Evolutionary conservation across 2,113 vertebrate genomes (phyloP).

Genomic region (Chaetodon trifascialis): DNA sequence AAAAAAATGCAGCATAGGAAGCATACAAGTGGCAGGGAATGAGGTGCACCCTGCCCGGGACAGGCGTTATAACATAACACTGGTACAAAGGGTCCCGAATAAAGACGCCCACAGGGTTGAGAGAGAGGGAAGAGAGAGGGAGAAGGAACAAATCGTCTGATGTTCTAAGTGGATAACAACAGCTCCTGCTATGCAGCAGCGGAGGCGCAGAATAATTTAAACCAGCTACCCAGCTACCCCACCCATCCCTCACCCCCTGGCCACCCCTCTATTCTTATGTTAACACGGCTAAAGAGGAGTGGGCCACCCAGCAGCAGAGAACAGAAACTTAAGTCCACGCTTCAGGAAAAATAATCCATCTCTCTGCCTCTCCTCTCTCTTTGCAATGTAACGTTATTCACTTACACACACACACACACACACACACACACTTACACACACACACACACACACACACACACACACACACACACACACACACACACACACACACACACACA

Average conservation of each 20-base stretch:
- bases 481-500: conserved; percentile 43
- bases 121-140: conserved; percentile 62
- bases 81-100: conserved; percentile 60
- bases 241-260: conserved; percentile 45
- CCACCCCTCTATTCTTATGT: conserved; percentile 85
- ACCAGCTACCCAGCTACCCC: conserved; percentile 74
- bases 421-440: conserved; percentile 43
- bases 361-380: conserved; percentile 57
- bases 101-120: conserved; percentile 67
- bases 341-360: conserved; percentile 84
- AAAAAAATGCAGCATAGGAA: not conserved
- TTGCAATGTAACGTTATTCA: conserved; percentile 76
- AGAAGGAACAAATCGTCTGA: conserved; percentile 77
- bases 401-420: conserved; percentile 49
- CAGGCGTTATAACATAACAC: conserved; percentile 29
- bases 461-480: conserved; percentile 45
- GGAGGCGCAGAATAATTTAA: conserved; percentile 83
- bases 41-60: conserved; percentile 28
- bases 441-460: conserved; percentile 29
- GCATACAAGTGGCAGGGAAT: not conserved
- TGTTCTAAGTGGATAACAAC: conserved; percentile 85
- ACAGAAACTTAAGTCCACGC: conserved; percentile 81
- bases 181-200: conserved; percentile 81
- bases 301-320: conserved; percentile 85
- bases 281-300: conserved; percentile 84